These are phyloP conservation scores for Philaethria dido DNA, from an alignment of 2,888 invertebrate genomes.

Conservation along the genomic window DNA sequence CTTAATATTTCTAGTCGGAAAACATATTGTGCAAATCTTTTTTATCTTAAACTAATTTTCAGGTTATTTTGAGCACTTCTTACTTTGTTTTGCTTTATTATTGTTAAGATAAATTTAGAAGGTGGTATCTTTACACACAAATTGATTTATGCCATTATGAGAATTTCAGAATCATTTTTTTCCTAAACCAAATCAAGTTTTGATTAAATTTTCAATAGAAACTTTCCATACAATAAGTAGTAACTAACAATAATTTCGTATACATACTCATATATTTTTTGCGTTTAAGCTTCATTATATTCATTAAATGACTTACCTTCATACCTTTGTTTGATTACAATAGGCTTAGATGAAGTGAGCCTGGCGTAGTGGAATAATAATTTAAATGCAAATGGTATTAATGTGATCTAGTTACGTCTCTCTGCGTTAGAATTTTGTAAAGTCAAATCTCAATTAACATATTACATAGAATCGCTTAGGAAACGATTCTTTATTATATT, in stretches of 20 bases:
- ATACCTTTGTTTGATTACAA: slow-evolving; percentile 40
- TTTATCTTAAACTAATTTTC: neutral
- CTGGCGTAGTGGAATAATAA: slow-evolving; percentile 47
- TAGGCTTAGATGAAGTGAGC: slow-evolving; percentile 44
- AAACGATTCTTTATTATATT: neutral
- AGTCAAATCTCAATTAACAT: neutral
- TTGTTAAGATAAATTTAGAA: too few relatives aligned
- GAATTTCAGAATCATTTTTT: neutral
- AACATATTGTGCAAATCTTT: neutral
- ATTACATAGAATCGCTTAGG: neutral
- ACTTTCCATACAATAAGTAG: slow-evolving; percentile 18
- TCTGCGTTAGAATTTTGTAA: slow-evolving; percentile 19
- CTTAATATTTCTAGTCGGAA: neutral
- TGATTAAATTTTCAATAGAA: neutral
- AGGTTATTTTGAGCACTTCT: too few relatives aligned
- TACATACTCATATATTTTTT: slow-evolving; percentile 11
- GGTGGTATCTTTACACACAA: too few relatives aligned
- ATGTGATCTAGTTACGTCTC: slow-evolving; percentile 34
- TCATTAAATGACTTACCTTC: slow-evolving; percentile 30
- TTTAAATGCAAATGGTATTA: slow-evolving; percentile 49
- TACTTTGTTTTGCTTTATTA: too few relatives aligned
- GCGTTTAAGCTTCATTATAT: slow-evolving; percentile 27
- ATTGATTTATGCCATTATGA: neutral
- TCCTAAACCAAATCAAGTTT: neutral
- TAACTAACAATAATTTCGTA: neutral